phyloP scores from a whole-genome alignment of 2,888 invertebrate genomes.

The Dasypolia templi region DNA sequence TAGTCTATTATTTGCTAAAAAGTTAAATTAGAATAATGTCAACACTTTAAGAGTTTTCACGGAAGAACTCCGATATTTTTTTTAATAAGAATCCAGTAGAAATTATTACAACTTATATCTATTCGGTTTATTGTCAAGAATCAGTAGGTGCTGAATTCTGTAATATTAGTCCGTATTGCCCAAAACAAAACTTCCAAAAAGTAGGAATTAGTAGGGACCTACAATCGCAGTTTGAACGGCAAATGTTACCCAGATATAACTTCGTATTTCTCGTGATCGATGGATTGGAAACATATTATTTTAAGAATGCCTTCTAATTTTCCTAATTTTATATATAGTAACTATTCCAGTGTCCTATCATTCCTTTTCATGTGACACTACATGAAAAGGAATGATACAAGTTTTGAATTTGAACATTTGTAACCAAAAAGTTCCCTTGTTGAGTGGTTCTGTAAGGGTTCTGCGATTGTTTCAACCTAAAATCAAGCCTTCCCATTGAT shows the following conservation, averaged over 20 bases:
- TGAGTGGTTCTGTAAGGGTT: too few species aligned
- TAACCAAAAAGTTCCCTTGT: neutral
- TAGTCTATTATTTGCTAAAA: too few species aligned
- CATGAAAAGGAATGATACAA: too few species aligned
- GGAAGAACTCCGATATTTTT: too few species aligned
- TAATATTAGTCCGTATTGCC: neutral
- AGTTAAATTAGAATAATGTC: too few species aligned
- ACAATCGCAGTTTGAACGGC: constrained; percentile 3
- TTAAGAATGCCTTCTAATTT: neutral
- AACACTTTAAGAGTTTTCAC: too few species aligned
- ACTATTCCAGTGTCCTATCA: too few species aligned
- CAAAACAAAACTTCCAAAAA: neutral
- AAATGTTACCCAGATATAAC: neutral
- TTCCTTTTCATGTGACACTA: neutral
- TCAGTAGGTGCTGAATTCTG: neutral
- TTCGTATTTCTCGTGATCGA: neutral
- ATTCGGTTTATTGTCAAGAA: neutral
- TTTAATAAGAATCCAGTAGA: too few species aligned
- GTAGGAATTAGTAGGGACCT: neutral
- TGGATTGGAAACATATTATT: neutral
- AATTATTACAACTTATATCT: too few species aligned
- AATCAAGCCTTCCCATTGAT: neutral
- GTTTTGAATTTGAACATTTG: neutral
- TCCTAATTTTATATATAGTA: neutral
- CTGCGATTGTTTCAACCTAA: neutral